A percentile compares a stretch with the other conserved stretches of the same genome.
Evolutionary conservation across 1,140 invertebrate species (phyloP).

Genomic region (Brevipalpus yothersi): DNA sequence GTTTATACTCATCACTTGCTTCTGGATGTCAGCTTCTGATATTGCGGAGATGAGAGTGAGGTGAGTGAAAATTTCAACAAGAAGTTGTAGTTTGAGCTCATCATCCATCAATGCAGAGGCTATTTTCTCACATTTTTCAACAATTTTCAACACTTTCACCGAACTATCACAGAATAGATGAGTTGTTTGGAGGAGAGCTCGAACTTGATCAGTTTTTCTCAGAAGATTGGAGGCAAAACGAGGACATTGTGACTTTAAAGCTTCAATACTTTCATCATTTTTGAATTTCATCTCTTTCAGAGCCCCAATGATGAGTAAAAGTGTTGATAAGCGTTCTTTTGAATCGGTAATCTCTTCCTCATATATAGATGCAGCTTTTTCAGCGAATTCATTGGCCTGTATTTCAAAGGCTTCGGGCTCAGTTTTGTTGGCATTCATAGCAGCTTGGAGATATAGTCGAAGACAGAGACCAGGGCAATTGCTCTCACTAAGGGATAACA

Average conservation of each 20-base stretch:
- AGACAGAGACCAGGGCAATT: slow-evolving; percentile 66
- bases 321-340: slow-evolving; percentile 81
- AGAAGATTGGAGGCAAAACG: slow-evolving; percentile 40
- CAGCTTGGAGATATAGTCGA: slow-evolving; percentile 78
- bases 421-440: slow-evolving; percentile 70
- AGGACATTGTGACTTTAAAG: slow-evolving; percentile 63
- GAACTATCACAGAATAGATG: slow-evolving; percentile 4
- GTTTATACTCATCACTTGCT: background rate
- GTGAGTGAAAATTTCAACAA: slow-evolving; percentile 9
- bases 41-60: slow-evolving; percentile 5
- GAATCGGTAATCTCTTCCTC: slow-evolving; percentile 97
- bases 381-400: slow-evolving; percentile 76
- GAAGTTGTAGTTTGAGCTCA: slow-evolving; percentile 9
- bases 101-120: slow-evolving; percentile 2
- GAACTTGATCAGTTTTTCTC: slow-evolving; percentile 90
- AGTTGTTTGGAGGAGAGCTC: slow-evolving; percentile 29
- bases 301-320: slow-evolving; percentile 81
- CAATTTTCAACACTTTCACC: slow-evolving; percentile 1
- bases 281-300: slow-evolving; percentile 84
- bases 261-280: slow-evolving; percentile 87
- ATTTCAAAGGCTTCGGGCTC: slow-evolving; percentile 82
- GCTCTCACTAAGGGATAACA: slow-evolving; percentile 55
- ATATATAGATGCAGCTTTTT: slow-evolving; percentile 74
- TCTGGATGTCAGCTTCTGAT: background rate
- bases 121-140: slow-evolving; percentile 8